Evolutionary conservation across 2,888 invertebrate genomes (phyloP).

Genomic region (Apotomis turbidana): DNA sequence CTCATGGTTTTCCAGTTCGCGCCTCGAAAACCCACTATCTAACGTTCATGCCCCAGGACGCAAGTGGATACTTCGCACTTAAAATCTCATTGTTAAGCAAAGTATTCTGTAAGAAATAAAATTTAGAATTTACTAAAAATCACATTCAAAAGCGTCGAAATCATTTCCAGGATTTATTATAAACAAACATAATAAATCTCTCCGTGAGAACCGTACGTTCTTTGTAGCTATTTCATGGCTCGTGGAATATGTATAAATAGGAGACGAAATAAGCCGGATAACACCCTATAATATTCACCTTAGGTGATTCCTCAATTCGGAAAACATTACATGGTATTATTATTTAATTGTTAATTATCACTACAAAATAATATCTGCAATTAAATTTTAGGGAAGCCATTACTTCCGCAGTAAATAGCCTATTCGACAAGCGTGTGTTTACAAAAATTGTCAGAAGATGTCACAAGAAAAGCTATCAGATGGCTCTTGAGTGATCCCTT

Average conservation of each 20-base stretch:
- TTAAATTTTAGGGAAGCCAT: conserved; percentile 84
- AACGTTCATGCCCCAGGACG: conserved; percentile 31
- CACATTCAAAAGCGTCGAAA: not conserved
- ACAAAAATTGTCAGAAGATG: conserved; percentile 82
- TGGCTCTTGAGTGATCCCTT: conserved; percentile 56
- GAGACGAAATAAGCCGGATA: conserved; percentile 68
- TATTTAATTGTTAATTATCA: conserved; percentile 60
- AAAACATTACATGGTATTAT: conserved; percentile 54
- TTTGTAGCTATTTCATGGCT: conserved; percentile 72
- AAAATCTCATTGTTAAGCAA: conserved; percentile 33
- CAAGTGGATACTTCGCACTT: conserved; percentile 23
- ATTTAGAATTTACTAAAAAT: conserved; percentile 9
- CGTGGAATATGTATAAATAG: conserved; percentile 62
- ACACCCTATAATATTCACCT: conserved; percentile 60
- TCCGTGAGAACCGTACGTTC: conserved; percentile 50
- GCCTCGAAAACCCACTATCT: conserved; percentile 29
- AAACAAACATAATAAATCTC: conserved; percentile 36
- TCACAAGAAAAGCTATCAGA: conserved; percentile 60
- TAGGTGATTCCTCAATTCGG: conserved; percentile 54
- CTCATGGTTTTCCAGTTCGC: conserved; percentile 57
- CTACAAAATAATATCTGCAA: conserved; percentile 72
- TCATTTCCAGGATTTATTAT: conserved; percentile 10
- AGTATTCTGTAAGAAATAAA: conserved; percentile 29
- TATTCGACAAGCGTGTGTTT: conserved; percentile 84
- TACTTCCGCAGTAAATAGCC: conserved; percentile 84